A percentile compares a stretch with the other conserved stretches of the same genome.
phyloP scores from a whole-genome alignment of 2,888 invertebrate genomes.

The Trissolcus japonicus region DNA sequence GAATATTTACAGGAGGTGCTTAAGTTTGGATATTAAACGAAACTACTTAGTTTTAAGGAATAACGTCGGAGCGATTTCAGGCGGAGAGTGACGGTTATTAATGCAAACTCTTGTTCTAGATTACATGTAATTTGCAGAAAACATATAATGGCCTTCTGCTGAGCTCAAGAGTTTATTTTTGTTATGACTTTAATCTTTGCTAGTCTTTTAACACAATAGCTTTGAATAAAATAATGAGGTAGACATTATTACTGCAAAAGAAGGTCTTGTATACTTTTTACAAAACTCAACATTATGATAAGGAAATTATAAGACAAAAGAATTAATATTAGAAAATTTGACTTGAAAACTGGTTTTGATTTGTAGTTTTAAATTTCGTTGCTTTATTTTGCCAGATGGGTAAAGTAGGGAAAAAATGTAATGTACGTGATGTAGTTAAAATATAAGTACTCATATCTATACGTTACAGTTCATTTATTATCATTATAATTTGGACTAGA shows the following conservation, averaged over 20 bases:
- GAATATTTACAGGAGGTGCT: constrained; percentile 7
- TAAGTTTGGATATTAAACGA: constrained; percentile 18
- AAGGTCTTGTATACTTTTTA: no score
- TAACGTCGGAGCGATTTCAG: constrained; percentile 5
- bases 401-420: no score
- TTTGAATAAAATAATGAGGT: background rate
- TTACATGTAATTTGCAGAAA: constrained; percentile 17
- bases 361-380: no score
- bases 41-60: constrained; percentile 11
- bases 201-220: constrained; percentile 1
- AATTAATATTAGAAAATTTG: no score
- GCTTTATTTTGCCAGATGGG: no score
- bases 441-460: no score
- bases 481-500: no score
- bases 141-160: background rate
- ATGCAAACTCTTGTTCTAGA: constrained; percentile 24
- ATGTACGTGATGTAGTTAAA: no score
- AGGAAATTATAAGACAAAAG: no score
- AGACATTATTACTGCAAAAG: background rate
- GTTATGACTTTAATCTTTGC: constrained; percentile 1
- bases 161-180: constrained; percentile 6
- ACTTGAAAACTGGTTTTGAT: no score
- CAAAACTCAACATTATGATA: no score
- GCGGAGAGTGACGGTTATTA: constrained; percentile 13
- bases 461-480: no score